Evolutionary conservation across 2,113 vertebrate genomes (phyloP), one percentile per base, ranked within the genome.

Genomic region (Alaudala cheleensis): DNA sequence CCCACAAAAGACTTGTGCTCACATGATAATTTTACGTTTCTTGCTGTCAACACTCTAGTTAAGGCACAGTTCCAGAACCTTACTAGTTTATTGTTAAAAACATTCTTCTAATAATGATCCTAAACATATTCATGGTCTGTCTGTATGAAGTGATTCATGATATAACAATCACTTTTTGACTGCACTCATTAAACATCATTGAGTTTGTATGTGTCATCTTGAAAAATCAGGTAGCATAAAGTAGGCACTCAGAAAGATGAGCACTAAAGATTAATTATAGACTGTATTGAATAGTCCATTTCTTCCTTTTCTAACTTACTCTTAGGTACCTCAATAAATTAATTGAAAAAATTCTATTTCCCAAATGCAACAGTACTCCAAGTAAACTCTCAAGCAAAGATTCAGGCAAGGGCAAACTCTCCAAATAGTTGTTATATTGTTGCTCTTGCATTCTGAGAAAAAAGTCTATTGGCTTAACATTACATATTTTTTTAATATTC

Each of bases 211-310:
- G 37, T 37, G 37, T 37, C 37, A 37, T 37, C 37, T 37, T 37
- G 37, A 37, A 37, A 37, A 37, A 37, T 37, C 37, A 37, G 37
- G 37, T 37, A 37, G 37, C 37, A 37, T 37, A 37, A 37, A 37
- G 37, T 37, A 37, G 37, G 37, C 37, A 37, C 37, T 67, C 64
- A 77, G 66, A 83, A 86, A 91, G 58, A 92, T 4, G n/a, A 87
- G 56, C 39, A 53, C 26, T 84, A 66, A 89, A 86, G 29, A 87
- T 77, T 87, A 94, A 92, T 86, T 92, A 81, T 40, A 85, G 44
- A 40, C 37, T 45, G 6, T 31, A 90, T 12, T 54, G 44, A 71
- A 33, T 23, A 88, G 71, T 49, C 31, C 18, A 40, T 44, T 39
- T 90, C 65, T 79, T 94, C 22, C 21, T 96, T 92, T 84, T 83